Conservation (phyloP, 2,888 invertebrate genomes). For the Clunio marinus region DNA sequence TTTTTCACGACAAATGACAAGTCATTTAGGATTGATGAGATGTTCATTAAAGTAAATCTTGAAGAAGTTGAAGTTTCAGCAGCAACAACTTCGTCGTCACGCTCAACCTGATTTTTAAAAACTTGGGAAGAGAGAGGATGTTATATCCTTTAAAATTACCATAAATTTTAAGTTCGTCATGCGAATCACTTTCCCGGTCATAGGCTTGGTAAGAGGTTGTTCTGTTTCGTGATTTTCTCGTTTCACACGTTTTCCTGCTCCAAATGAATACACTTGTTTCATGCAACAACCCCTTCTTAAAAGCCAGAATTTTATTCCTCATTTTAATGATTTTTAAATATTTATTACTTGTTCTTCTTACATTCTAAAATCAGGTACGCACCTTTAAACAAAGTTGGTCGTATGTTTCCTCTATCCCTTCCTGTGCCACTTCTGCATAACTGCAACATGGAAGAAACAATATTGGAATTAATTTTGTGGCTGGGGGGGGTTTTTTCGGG, state of each 20-base stretch:
- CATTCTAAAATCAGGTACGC: too few relatives aligned
- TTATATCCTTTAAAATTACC: conserved; percentile 31
- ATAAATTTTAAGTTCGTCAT: conserved; percentile 31
- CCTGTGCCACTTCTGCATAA: background rate
- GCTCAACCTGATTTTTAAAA: background rate
- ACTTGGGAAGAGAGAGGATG: conserved; percentile 29
- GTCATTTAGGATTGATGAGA: too few relatives aligned
- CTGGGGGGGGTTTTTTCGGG: conserved; percentile 35
- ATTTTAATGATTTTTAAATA: conserved; percentile 29
- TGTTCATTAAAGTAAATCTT: too few relatives aligned
- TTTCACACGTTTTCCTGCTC: conserved; percentile 29
- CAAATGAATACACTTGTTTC: conserved; percentile 31
- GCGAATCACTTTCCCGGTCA: conserved; percentile 25
- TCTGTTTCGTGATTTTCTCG: background rate
- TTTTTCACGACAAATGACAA: too few relatives aligned
- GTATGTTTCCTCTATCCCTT: background rate
- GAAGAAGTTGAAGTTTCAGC: background rate
- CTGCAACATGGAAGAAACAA: conserved; percentile 16
- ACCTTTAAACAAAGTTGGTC: too few relatives aligned
- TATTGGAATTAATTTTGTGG: conserved; percentile 39
- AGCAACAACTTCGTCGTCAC: conserved; percentile 5
- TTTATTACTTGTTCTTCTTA: too few relatives aligned
- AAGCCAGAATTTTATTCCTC: conserved; percentile 8
- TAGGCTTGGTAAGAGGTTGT: background rate
- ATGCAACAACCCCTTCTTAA: conserved; percentile 21